A percentile compares a stretch with the other conserved stretches of the same genome.
Conservation (phyloP, 2,113 vertebrate species). For the Egretta garzetta region DNA sequence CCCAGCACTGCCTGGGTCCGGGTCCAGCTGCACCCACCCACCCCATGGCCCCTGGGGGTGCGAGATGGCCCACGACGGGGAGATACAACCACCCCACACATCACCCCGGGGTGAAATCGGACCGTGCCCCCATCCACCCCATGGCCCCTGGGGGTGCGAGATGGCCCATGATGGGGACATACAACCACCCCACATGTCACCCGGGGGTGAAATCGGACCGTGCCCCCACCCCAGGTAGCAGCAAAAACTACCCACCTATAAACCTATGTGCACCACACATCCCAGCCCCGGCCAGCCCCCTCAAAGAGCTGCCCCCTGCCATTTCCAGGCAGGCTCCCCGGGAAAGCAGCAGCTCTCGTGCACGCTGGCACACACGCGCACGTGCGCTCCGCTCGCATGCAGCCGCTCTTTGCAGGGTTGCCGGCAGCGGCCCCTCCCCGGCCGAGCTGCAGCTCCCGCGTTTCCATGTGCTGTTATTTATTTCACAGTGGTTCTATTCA, state of each 20-base stretch:
- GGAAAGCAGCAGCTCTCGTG: neutral
- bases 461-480: constrained; percentile 25
- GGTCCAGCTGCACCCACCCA: neutral
- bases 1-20: neutral
- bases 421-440: neutral
- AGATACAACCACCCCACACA: no score
- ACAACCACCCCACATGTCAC: neutral
- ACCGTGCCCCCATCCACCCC: neutral
- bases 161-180: accelerated
- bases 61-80: no score
- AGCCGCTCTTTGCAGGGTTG: neutral
- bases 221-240: neutral
- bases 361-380: neutral
- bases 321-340: neutral
- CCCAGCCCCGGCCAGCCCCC: neutral
- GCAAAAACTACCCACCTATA: neutral
- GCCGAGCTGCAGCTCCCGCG: neutral
- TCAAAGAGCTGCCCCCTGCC: neutral
- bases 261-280: accelerated
- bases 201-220: neutral
- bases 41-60: neutral
- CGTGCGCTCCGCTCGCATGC: no score
- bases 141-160: neutral
- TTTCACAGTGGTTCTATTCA: constrained; percentile 55
- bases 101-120: no score